Evolutionary conservation across 2,113 vertebrate genomes (phyloP), one percentile per base, ranked within the genome.

Genomic region (Salvator merianae): DNA sequence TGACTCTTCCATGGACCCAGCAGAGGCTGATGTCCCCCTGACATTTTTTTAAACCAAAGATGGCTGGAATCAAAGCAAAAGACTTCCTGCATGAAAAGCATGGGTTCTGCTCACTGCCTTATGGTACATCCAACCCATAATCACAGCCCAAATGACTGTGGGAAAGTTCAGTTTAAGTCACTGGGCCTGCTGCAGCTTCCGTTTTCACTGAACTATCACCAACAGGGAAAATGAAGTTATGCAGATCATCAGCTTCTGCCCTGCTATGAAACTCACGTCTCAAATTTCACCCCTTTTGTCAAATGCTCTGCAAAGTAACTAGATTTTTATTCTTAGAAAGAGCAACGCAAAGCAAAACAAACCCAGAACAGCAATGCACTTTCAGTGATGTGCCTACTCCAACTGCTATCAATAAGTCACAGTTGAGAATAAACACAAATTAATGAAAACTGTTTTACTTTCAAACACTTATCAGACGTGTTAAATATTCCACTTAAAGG

Each of bases 221-320:
- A 77, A 47, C 30, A 30, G 30, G 24, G 53, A n/a, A 30, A 65
- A 14, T 30, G 26, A 79, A 79, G 65, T 38, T 20, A 78, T 22
- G 20, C n/a, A 75, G 34, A 20, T 4, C 13, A 26, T 79, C 50
- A 47, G 43, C 2, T 6, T 47, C 43, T 47, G 43, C 32, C 62
- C 59, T 36, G 13, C 72, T 81, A 73, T 79, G 83, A 85, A 36
- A 69, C 65, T 63, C 28, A 84, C 5, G 28, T 34, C 26, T 73
- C 69, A 83, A 72, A 32, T 18, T 12, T 50, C 75, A 36, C 18
- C 50, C 79, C 66, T 38, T 34, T 36, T 76, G 82, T n/a, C 74
- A 68, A 85, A 80, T 59, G 26, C 70, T 70, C 5, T 26, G 59
- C 38, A 59, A 85, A 69, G 77, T 2, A 86, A 34, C 53, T 70